Base-by-base conservation (phyloP, 1,140 invertebrate species). In the Plodia interpunctella region DNA sequence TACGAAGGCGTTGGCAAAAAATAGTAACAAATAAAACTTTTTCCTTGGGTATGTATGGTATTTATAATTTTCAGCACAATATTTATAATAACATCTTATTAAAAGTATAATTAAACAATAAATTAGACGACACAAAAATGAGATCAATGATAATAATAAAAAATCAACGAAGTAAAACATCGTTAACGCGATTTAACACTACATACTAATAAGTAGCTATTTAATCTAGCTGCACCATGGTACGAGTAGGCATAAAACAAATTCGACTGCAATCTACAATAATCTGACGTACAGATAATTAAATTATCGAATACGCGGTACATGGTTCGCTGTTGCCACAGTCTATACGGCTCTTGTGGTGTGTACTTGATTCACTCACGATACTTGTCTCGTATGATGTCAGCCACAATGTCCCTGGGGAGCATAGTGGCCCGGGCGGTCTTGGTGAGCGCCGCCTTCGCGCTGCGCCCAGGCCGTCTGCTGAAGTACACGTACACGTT, bases 401-500 rank as follows among this genome's bases (percentile, higher is more conserved):
- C 82, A 0, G 78, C 84, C n/a, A 89, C 84, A 28, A 89, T 85
- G 59, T 87, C 87, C 57, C 72, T 73, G 15, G 84, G 83, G 21
- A 87, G 66, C 83, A 89, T 87, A 0, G 87, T 89, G 11, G 87
- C 87, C 38, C 79, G 72, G 0, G 87, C 83, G 0, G 87, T 89
- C 63, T 87, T 89, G n/a, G 82, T 65, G 5, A 89, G 65, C 5
- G 78, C 76, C 3, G 77, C 71, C 58, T 85, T 87, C n/a, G 87
- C 73, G 55, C 75, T 87, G 20, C 87, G 66, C 9, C 86, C 83
- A 1, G 84, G 86, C 35, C 78, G 65, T 30, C 87, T 70, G 57
- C 78, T 78, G 71, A 89, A 87, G 72, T 89, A 89, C 28, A 89
- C 74, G 62, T 87, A 89, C 2, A 87, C 84, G 57, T 87, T 89